Conservation (phyloP, 2,888 invertebrate genomes). For the Diloba caeruleocephala region DNA sequence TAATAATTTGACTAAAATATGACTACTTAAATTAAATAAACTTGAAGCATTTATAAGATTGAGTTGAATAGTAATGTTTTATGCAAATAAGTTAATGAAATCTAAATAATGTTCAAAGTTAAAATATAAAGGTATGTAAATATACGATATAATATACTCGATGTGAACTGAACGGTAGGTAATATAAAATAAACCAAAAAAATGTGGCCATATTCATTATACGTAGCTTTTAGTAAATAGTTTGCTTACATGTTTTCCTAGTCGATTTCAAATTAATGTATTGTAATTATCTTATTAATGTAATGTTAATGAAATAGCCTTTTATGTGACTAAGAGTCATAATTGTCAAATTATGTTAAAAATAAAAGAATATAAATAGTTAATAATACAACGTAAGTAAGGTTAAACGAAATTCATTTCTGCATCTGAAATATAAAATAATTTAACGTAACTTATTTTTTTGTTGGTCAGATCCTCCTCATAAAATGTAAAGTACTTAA, state of each 20-base stretch:
- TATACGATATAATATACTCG: conserved; percentile 22
- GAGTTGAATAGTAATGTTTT: conserved; percentile 29
- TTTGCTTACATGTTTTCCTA: conserved; percentile 40
- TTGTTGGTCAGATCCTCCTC: not conserved
- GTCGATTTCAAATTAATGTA: conserved; percentile 43
- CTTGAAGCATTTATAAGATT: conserved; percentile 46
- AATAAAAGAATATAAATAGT: not conserved
- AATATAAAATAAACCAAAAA: conserved; percentile 26
- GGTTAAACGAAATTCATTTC: not conserved
- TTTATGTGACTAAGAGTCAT: conserved; percentile 50
- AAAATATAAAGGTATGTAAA: conserved; percentile 27
- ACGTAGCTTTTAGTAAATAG: conserved; percentile 33
- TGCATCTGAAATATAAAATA: not conserved
- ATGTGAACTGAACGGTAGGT: conserved; percentile 47
- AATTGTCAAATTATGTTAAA: conserved; percentile 7
- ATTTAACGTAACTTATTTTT: conserved; percentile 7
- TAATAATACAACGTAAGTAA: not conserved
- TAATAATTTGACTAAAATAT: conserved; percentile 9
- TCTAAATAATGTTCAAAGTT: conserved; percentile 23
- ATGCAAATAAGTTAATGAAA: conserved; percentile 24
- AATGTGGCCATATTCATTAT: conserved; percentile 35
- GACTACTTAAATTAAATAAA: conserved; percentile 15
- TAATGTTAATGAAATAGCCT: conserved; percentile 5
- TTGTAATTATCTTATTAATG: conserved; percentile 28
- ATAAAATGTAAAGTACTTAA: conserved; percentile 7